phyloP scores from a whole-genome alignment of 2,888 invertebrate genomes.

The Aphodius granarius region DNA sequence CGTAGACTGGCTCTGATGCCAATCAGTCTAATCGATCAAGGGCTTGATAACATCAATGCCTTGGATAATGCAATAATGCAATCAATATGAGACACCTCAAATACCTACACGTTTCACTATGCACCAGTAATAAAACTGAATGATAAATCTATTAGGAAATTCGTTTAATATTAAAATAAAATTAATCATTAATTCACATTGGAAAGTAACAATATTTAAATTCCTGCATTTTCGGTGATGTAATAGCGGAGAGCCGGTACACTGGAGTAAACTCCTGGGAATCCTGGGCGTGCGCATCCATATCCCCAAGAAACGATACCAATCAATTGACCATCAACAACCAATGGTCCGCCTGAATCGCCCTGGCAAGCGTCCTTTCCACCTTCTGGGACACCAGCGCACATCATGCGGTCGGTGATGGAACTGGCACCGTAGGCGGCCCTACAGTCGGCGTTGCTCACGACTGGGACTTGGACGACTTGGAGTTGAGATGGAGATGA shows the following conservation, averaged over 20 bases:
- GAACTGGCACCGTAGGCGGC: conserved; percentile 18
- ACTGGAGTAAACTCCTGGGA: conserved; percentile 23
- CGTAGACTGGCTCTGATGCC: no score
- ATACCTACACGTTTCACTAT: no score
- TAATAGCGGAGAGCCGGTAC: conserved; percentile 16
- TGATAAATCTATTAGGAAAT: no score
- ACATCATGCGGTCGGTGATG: conserved; percentile 57
- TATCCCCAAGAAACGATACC: conserved; percentile 28
- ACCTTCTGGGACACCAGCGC: conserved; percentile 51
- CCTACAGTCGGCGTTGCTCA: conserved; percentile 30
- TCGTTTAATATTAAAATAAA: no score
- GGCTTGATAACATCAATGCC: no score
- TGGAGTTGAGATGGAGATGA: conserved; percentile 26
- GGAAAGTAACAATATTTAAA: background rate
- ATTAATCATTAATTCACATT: background rate
- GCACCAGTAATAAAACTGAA: background rate
- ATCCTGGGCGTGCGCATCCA: conserved; percentile 26
- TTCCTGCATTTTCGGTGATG: background rate
- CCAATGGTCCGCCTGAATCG: conserved; percentile 27
- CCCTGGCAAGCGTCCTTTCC: conserved; percentile 25
- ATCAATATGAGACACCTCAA: no score
- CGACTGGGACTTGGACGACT: conserved; percentile 30
- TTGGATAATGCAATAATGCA: no score
- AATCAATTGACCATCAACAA: conserved; percentile 15
- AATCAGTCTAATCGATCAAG: no score